These are phyloP conservation scores for Sternarchorhynchus goeldii DNA, from an alignment of 2,797 vertebrate species.

Conservation along the genomic window DNA sequence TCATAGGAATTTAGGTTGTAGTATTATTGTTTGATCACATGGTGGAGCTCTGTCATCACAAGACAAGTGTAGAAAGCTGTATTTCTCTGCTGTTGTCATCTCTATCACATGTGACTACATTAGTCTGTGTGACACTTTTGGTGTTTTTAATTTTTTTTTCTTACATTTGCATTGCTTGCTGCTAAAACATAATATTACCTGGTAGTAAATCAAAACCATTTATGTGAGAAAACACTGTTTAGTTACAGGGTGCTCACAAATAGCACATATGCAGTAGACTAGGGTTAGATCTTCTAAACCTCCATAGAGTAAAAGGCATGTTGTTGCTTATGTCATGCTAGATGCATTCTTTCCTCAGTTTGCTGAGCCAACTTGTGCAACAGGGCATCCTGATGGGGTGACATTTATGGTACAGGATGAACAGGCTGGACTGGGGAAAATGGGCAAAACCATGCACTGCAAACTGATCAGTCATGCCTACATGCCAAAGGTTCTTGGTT, in stretches of 20 bases:
- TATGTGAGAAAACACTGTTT: too few species aligned
- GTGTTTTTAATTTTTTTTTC: slow-evolving; percentile 44
- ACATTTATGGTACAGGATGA: slow-evolving; percentile 38
- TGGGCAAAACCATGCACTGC: slow-evolving; percentile 41
- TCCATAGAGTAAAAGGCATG: slow-evolving; percentile 58
- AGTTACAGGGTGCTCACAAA: slow-evolving; percentile 51
- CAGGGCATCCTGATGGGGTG: slow-evolving; percentile 33
- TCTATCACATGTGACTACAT: slow-evolving; percentile 36
- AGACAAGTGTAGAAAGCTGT: background rate
- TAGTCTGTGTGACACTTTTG: slow-evolving; percentile 18
- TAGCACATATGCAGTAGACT: slow-evolving; percentile 58
- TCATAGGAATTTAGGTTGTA: slow-evolving; percentile 32
- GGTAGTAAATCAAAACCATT: too few species aligned
- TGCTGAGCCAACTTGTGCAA: slow-evolving; percentile 12
- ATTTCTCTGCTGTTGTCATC: background rate
- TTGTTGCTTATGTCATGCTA: slow-evolving; percentile 57
- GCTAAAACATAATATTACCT: background rate
- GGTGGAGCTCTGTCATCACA: slow-evolving; percentile 66
- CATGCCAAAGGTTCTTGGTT: slow-evolving; percentile 57
- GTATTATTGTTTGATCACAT: slow-evolving; percentile 56
- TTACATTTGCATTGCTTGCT: slow-evolving; percentile 32
- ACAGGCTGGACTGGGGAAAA: slow-evolving; percentile 21
- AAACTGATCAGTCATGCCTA: slow-evolving; percentile 42
- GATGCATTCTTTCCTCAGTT: slow-evolving; percentile 51
- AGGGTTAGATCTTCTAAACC: slow-evolving; percentile 44